Evolutionary conservation across 2,888 invertebrate species (phyloP), one percentile per base, ranked within the genome.

Genomic region (Dasypogon diadema): DNA sequence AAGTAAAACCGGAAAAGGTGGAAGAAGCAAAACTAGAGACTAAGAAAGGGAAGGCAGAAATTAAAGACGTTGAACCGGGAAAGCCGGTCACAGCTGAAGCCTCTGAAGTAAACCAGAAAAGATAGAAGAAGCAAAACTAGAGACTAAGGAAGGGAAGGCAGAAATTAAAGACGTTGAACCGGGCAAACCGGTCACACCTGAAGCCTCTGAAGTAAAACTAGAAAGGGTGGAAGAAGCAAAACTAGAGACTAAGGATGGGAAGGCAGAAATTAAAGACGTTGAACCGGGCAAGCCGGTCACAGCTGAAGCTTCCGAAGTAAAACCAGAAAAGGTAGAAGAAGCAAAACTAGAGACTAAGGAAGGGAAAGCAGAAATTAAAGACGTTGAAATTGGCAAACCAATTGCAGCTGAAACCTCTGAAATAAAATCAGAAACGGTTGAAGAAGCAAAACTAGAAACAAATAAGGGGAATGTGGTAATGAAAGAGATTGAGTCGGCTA

Each of bases 301-400:
- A 2, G 14, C 16, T 14, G 37, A 21, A 55, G 12, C 6, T 16
- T 1, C 14, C 5, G 37, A 22, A 56, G 10, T 2, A 0, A 21
- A 37, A 22, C 10, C 12, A 12, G 1, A 22, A n/a, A 63, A 77
- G 58, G 54, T 10, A 5, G 74, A 55, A 24, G 34, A 74, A 21
- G 54, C 4, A n/a, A 42, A n/a, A 14, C 22, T 48, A 58, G 2
- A 22, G 1, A 56, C 4, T 37, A 42, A n/a, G 21, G 34, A 56
- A 58, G 2, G 30, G 1, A 56, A 55, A 63, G 18, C 26, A 16
- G 58, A 74, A 76, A 60, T 48, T n/a, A 77, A 30, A 30, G 30
- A 30, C 8, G 30, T 30, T 8, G 4, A 30, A 30, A 8, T 5
- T 30, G 48, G n/a, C 54, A 56, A 70, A 70, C 26, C 46, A 58